Conservation (phyloP, 2,888 invertebrate genomes). For the Hydriomena furcata region DNA sequence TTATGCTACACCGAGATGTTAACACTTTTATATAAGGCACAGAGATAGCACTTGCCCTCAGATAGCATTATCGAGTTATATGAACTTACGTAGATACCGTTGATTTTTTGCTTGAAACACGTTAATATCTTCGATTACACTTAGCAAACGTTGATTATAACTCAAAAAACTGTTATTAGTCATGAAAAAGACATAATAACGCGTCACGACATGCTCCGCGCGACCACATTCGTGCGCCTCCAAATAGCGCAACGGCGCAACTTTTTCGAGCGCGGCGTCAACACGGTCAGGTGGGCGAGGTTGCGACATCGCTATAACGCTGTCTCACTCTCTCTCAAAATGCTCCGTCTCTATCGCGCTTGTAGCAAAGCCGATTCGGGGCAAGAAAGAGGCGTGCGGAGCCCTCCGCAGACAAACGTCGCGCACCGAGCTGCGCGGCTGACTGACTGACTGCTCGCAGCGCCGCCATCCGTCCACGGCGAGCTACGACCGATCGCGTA, state of each 20-base stretch:
- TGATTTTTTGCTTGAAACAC: constrained; percentile 42
- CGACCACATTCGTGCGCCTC: constrained; percentile 79
- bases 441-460: constrained; percentile 72
- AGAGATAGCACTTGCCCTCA: constrained; percentile 59
- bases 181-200: constrained; percentile 69
- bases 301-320: constrained; percentile 79
- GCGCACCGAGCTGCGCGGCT: constrained; percentile 81
- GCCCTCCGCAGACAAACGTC: constrained; percentile 78
- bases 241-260: constrained; percentile 83
- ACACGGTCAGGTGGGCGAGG: constrained; percentile 84
- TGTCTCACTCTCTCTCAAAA: constrained; percentile 53
- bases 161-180: constrained; percentile 59
- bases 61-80: constrained; percentile 37
- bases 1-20: constrained; percentile 45
- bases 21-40: constrained; percentile 53
- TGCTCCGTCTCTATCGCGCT: constrained; percentile 64
- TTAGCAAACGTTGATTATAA: constrained; percentile 48
- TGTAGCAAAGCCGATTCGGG: constrained; percentile 43
- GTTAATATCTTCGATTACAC: constrained; percentile 45
- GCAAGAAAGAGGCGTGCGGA: constrained; percentile 61
- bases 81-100: constrained; percentile 61
- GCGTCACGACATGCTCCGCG: constrained; percentile 70
- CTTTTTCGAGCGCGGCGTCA: constrained; percentile 83
- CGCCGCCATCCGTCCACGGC: constrained; percentile 50
- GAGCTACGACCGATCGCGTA: constrained; percentile 52